Conservation (phyloP, 2,888 invertebrate genomes). For the Slavum lentiscoides region DNA sequence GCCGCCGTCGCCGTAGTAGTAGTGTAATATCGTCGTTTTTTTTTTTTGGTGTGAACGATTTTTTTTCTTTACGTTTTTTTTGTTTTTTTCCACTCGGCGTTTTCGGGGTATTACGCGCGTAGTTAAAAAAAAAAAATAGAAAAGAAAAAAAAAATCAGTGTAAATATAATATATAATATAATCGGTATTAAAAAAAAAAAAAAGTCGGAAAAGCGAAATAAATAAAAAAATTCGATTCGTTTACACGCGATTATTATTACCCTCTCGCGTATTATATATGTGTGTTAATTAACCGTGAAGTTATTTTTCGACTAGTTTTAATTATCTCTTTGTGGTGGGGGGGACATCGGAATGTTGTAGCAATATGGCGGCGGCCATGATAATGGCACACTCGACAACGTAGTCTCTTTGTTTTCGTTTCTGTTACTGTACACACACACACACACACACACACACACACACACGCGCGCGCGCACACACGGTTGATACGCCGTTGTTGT, state of each 20-base stretch:
- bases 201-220: neutral
- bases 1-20: neutral
- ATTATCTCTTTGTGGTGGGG: slow-evolving; percentile 47
- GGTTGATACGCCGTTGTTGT: neutral
- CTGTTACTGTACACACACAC: neutral
- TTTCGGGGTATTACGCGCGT: neutral
- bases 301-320: slow-evolving; percentile 53
- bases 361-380: slow-evolving; percentile 54
- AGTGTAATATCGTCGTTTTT: neutral
- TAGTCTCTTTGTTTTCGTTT: slow-evolving; percentile 52
- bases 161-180: neutral
- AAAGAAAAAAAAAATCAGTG: neutral
- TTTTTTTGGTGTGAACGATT: slow-evolving; percentile 7
- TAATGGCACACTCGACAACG: slow-evolving; percentile 53
- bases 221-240: slow-evolving; percentile 14
- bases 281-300: slow-evolving; percentile 52
- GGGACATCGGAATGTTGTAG: slow-evolving; percentile 53
- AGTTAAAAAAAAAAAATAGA: no score
- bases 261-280: neutral
- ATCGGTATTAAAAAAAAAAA: neutral
- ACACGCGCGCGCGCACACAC: no score
- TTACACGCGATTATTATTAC: neutral
- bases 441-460: no score
- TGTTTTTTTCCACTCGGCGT: neutral
- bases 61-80: neutral